Conservation (phyloP, 2,888 invertebrate genomes). For the Leptogaster cylindrica region DNA sequence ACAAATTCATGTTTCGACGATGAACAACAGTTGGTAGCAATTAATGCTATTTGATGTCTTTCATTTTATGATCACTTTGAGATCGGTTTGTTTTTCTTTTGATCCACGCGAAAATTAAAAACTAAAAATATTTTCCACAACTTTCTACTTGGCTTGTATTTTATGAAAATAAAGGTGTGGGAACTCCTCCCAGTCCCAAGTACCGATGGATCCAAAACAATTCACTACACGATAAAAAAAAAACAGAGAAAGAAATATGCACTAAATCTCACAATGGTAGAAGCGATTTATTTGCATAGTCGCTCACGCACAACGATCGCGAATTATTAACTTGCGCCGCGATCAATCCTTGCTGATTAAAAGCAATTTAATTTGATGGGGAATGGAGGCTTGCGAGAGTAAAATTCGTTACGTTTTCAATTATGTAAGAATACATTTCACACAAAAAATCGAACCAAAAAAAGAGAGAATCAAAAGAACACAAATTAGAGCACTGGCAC, state of each 20-base stretch:
- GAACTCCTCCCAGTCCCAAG: not conserved
- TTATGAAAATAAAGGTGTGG: too few species aligned
- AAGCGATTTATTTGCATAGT: too few species aligned
- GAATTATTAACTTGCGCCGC: not conserved
- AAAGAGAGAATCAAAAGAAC: not conserved
- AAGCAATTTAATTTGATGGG: conserved; percentile 5
- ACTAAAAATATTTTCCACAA: conserved; percentile 30
- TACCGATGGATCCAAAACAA: conserved; percentile 5
- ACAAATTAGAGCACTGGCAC: too few species aligned
- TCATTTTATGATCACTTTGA: too few species aligned
- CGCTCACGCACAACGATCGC: conserved; percentile 2
- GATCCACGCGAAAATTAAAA: not conserved
- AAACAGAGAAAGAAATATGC: too few species aligned
- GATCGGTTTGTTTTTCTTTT: not conserved
- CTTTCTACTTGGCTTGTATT: conserved; percentile 19
- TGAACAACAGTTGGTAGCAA: too few species aligned
- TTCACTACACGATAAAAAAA: conserved; percentile 3
- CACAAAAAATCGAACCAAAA: not conserved
- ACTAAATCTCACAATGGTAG: not conserved
- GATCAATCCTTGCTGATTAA: conserved; percentile 21
- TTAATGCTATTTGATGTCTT: too few species aligned
- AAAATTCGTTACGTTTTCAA: conserved; percentile 2
- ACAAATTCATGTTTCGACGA: too few species aligned
- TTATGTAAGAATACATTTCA: conserved; percentile 8
- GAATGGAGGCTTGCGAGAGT: not conserved